Conservation (phyloP, 2,888 invertebrate genomes). For the Dione juno region DNA sequence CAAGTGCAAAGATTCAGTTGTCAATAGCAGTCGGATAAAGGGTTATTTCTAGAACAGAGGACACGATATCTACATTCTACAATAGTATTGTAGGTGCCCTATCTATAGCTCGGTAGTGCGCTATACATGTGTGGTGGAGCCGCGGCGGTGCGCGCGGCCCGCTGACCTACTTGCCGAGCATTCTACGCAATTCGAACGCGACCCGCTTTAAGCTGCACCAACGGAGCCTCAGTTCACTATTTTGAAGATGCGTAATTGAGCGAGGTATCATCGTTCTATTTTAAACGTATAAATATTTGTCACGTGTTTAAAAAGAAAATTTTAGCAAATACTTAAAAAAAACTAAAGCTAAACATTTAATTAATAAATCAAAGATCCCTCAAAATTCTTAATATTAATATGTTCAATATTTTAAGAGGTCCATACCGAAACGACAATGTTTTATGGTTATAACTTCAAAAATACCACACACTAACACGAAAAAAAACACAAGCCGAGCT, state of each 20-base stretch:
- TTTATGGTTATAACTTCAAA: neutral
- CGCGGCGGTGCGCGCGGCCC: slow-evolving; percentile 68
- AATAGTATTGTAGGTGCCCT: slow-evolving; percentile 46
- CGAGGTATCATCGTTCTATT: slow-evolving; percentile 3
- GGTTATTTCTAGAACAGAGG: slow-evolving; percentile 39
- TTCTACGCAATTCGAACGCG: slow-evolving; percentile 79
- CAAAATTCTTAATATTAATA: neutral
- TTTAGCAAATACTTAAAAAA: neutral
- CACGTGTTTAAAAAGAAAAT: neutral
- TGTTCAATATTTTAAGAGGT: slow-evolving; percentile 2
- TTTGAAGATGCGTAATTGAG: slow-evolving; percentile 39
- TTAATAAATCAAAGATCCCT: neutral
- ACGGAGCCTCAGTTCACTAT: slow-evolving; percentile 43
- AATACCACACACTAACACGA: neutral
- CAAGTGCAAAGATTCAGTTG: slow-evolving; percentile 9
- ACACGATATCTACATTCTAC: slow-evolving; percentile 49
- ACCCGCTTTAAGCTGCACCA: slow-evolving; percentile 61
- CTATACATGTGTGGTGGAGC: slow-evolving; percentile 50
- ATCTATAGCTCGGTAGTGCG: slow-evolving; percentile 46
- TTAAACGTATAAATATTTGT: slow-evolving; percentile 4
- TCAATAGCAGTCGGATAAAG: slow-evolving; percentile 23
- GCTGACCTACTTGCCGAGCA: slow-evolving; percentile 79
- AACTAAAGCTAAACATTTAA: neutral
- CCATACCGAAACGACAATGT: neutral
- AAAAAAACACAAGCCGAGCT: slow-evolving; percentile 30